Evolutionary conservation across 2,888 invertebrate species (phyloP).

Genomic region (Agonopterix heracliana): DNA sequence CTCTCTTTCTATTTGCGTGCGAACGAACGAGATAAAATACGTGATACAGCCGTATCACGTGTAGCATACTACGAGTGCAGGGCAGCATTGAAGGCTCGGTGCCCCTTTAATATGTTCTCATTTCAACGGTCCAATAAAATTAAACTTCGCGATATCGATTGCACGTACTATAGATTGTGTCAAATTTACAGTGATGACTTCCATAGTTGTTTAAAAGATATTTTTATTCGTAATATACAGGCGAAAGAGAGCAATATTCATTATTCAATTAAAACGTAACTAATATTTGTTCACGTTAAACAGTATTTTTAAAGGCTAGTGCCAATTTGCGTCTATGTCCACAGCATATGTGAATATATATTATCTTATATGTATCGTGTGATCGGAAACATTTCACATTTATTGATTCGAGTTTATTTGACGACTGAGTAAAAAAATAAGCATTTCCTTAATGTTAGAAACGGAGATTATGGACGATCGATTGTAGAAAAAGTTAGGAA

Average conservation of each 20-base stretch:
- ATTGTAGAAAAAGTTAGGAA: slow-evolving; percentile 20
- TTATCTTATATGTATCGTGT: background rate
- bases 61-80: too few species aligned
- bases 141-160: background rate
- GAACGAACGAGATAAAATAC: too few species aligned
- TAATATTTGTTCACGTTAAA: slow-evolving; percentile 8
- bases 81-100: too few species aligned
- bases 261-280: slow-evolving; percentile 5
- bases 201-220: slow-evolving; percentile 19
- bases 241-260: slow-evolving; percentile 15
- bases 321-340: slow-evolving; percentile 16
- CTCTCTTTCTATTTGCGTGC: too few species aligned
- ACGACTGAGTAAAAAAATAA: slow-evolving; percentile 26
- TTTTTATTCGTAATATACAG: slow-evolving; percentile 20
- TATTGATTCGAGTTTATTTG: slow-evolving; percentile 11
- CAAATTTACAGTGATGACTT: slow-evolving; percentile 16
- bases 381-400: too few species aligned
- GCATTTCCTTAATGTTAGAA: slow-evolving; percentile 18
- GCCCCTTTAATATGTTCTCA: too few species aligned
- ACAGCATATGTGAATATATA: background rate
- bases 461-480: slow-evolving; percentile 26
- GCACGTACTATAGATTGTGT: slow-evolving; percentile 11
- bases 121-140: background rate
- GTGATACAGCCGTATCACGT: too few species aligned
- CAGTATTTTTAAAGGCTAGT: slow-evolving; percentile 29